Conservation (phyloP, 2,888 invertebrate species). For the Brachypalpus laphriformis region DNA sequence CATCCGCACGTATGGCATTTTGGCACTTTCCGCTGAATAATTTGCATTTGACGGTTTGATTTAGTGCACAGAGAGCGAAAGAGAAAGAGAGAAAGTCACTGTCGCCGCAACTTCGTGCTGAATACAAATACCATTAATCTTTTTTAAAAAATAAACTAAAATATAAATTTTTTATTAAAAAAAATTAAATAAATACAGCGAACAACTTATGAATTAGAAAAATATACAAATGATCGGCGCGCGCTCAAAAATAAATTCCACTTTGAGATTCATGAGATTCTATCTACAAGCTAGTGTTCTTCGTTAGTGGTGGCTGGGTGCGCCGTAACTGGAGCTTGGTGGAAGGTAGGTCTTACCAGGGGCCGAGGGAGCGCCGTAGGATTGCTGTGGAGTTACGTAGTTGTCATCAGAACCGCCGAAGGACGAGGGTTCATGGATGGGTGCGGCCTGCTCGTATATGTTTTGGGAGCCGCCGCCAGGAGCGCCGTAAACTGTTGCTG, state of each 20-base stretch:
- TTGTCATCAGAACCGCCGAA: constrained; percentile 45
- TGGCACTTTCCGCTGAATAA: constrained; percentile 42
- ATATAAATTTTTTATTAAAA: constrained; percentile 29
- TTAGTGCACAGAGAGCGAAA: constrained; percentile 33
- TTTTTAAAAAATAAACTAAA: constrained; percentile 19
- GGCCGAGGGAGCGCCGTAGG: constrained; percentile 57
- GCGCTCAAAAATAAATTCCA: constrained; percentile 1
- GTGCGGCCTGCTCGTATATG: constrained; percentile 53
- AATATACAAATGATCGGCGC: constrained; percentile 51
- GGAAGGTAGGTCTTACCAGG: constrained; percentile 55
- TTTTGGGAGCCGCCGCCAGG: constrained; percentile 39
- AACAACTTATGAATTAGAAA: constrained; percentile 58
- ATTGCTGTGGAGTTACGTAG: constrained; percentile 52
- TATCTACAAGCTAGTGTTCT: constrained; percentile 9
- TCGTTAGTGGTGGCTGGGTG: constrained; percentile 64
- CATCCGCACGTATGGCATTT: constrained; percentile 21
- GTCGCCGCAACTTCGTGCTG: background rate
- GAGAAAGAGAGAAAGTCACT: constrained; percentile 61
- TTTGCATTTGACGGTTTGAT: constrained; percentile 50
- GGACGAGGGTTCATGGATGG: constrained; percentile 43
- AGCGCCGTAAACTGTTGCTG: constrained; percentile 63
- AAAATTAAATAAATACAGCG: constrained; percentile 68
- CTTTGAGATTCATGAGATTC: constrained; percentile 37
- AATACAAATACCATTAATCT: constrained; percentile 50
- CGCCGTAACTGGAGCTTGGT: constrained; percentile 62